phyloP scores from a whole-genome alignment of 1,140 invertebrate genomes.

The Brachionus rotundiformis region DNA sequence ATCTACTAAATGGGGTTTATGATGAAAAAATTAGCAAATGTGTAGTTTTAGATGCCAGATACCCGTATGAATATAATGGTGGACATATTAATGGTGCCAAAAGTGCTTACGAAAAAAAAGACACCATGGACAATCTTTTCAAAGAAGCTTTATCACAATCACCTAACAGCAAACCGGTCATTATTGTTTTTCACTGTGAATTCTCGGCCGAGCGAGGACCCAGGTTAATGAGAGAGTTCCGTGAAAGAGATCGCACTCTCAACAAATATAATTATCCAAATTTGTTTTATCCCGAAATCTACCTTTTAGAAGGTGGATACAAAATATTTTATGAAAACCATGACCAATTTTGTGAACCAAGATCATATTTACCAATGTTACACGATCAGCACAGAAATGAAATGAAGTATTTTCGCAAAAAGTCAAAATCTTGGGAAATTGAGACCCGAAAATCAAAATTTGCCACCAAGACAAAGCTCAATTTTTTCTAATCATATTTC shows the following conservation, averaged over 20 bases:
- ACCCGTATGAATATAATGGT: slow-evolving; percentile 92
- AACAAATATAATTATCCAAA: slow-evolving; percentile 83
- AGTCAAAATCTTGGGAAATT: slow-evolving; percentile 20
- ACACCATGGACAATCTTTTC: slow-evolving; percentile 68
- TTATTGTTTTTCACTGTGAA: slow-evolving; percentile 96
- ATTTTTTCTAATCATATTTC: background rate
- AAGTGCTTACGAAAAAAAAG: slow-evolving; percentile 79
- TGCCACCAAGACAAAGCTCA: background rate
- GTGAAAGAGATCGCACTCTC: slow-evolving; percentile 76
- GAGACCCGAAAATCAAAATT: background rate
- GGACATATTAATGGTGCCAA: slow-evolving; percentile 84
- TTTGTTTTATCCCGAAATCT: slow-evolving; percentile 88
- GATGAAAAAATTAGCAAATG: slow-evolving; percentile 1
- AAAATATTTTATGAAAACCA: slow-evolving; percentile 76
- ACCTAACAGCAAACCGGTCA: slow-evolving; percentile 67
- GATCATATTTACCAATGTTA: slow-evolving; percentile 31
- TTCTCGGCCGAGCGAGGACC: slow-evolving; percentile 93
- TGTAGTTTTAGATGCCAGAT: slow-evolving; percentile 71
- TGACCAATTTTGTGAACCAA: background rate
- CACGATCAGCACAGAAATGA: slow-evolving; percentile 31
- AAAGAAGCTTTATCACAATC: slow-evolving; percentile 63
- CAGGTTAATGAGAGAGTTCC: slow-evolving; percentile 69
- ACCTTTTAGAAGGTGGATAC: slow-evolving; percentile 91
- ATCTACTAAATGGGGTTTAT: slow-evolving; percentile 12
- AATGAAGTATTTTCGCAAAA: slow-evolving; percentile 38